Conservation (phyloP, 2,888 invertebrate genomes). For the Coleophora deauratella region DNA sequence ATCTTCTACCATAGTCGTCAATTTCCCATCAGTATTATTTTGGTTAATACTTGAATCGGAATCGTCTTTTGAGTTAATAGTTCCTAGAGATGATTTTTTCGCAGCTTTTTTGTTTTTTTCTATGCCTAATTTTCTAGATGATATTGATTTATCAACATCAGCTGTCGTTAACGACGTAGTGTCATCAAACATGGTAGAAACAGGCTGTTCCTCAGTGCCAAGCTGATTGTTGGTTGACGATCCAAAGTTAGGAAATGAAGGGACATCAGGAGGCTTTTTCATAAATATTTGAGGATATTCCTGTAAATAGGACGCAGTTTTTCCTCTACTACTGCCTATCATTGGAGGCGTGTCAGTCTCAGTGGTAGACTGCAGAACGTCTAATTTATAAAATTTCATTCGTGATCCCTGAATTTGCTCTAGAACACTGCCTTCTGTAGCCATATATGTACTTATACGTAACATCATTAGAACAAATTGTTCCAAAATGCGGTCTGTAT, state of each 20-base stretch:
- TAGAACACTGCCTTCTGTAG: conserved; percentile 27
- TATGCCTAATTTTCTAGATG: no score
- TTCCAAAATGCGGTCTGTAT: conserved; percentile 56
- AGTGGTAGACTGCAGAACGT: no score
- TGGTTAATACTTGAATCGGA: conserved; percentile 4
- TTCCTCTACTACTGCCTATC: conserved; percentile 39
- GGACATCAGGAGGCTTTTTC: conserved; percentile 28
- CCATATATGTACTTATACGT: conserved; percentile 42
- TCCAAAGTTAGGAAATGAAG: no score
- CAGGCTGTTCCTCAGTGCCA: conserved; percentile 9
- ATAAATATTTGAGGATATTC: conserved; percentile 62
- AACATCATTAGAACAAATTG: conserved; percentile 59
- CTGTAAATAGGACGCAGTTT: conserved; percentile 46
- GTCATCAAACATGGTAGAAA: no score
- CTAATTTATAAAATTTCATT: conserved; percentile 3
- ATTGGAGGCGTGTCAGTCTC: conserved; percentile 41
- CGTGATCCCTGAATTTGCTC: conserved; percentile 16
- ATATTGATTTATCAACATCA: no score
- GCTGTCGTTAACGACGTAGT: no score
- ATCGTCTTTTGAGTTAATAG: conserved; percentile 5
- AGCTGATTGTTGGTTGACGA: conserved; percentile 14
- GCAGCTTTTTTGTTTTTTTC: no score
- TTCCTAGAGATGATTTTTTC: no score
- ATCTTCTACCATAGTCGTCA: neutral
- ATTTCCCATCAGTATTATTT: conserved; percentile 7